Evolutionary conservation across 1,140 invertebrate genomes (phyloP), one percentile per base, ranked within the genome.

Genomic region (Mya arenaria): DNA sequence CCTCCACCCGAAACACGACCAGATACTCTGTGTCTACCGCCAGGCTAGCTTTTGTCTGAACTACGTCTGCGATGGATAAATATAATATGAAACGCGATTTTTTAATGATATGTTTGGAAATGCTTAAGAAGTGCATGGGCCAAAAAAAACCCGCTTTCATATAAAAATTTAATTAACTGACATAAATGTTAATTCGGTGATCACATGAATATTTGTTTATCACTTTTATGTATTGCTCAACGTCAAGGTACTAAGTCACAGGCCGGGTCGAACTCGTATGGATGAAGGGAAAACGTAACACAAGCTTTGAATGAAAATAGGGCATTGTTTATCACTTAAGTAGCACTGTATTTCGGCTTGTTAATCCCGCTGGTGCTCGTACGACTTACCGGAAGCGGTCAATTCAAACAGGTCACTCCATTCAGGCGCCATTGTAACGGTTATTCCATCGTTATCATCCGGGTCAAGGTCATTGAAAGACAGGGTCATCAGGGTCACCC

Each of bases 331-430:
- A n/a, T n/a, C n/a, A n/a, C n/a, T n/a, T n/a, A n/a, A n/a, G n/a
- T n/a, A n/a, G n/a, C n/a, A n/a, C n/a, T n/a, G n/a, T n/a, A n/a
- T n/a, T n/a, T n/a, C n/a, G n/a, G n/a, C n/a, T n/a, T n/a, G n/a
- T n/a, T n/a, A n/a, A n/a, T n/a, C n/a, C n/a, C n/a, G n/a, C n/a
- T n/a, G n/a, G n/a, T n/a, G n/a, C n/a, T n/a, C n/a, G n/a, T n/a
- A n/a, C n/a, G n/a, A n/a, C n/a, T n/a, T n/a, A n/a, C n/a, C n/a
- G n/a, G n/a, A n/a, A n/a, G n/a, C 48, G 48, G 19, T 23, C 23
- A 63, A 58, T 48, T 65, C 39, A 52, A 77, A 77, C 39, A 65
- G 8, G 30, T 77, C 73, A 23, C 32, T 65, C 73, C 73, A 77
- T 23, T 32, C 58, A 0, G 73, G 73, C 10, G 73, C 63, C 39